A percentile compares a stretch with the other conserved stretches of the same genome.
These are phyloP conservation scores for Sinohyriopsis cumingii DNA, from an alignment of 2,888 invertebrate species.

Conservation along the genomic window DNA sequence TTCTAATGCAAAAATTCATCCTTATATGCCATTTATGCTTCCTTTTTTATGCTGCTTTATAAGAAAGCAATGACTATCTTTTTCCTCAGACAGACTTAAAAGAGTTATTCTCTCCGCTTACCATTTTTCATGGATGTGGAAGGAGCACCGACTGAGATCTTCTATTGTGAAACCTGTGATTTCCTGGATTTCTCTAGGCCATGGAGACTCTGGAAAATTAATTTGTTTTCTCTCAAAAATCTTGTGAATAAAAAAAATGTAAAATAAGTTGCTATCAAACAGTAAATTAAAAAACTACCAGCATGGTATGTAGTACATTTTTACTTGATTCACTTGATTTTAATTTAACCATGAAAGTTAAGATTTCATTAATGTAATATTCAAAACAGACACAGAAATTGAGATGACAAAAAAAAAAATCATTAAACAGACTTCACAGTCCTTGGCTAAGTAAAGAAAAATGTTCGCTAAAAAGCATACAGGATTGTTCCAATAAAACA, in stretches of 20 bases:
- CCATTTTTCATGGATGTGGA: conserved; percentile 68
- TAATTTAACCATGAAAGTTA: no score
- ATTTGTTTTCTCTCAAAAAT: neutral
- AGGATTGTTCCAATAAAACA: neutral
- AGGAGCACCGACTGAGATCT: conserved; percentile 59
- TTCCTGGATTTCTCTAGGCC: conserved; percentile 59
- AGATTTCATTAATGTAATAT: no score
- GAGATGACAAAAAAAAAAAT: neutral
- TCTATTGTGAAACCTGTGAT: conserved; percentile 64
- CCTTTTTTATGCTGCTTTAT: no score
- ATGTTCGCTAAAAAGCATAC: neutral
- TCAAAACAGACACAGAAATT: no score
- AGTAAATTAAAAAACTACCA: neutral
- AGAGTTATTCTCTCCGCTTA: conserved; percentile 30
- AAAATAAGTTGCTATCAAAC: no score
- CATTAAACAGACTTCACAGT: neutral
- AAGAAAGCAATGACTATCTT: no score
- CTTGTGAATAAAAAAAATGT: neutral
- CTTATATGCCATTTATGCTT: no score
- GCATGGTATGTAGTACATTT: neutral
- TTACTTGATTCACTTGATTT: no score
- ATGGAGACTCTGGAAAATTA: conserved; percentile 50
- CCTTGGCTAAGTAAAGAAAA: neutral
- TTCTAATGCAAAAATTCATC: no score
- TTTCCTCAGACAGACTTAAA: no score